Percentiles rank a stretch among this genome's conserved stretches.
Conservation (phyloP, 2,113 vertebrate genomes). For the Octodon degus region DNA sequence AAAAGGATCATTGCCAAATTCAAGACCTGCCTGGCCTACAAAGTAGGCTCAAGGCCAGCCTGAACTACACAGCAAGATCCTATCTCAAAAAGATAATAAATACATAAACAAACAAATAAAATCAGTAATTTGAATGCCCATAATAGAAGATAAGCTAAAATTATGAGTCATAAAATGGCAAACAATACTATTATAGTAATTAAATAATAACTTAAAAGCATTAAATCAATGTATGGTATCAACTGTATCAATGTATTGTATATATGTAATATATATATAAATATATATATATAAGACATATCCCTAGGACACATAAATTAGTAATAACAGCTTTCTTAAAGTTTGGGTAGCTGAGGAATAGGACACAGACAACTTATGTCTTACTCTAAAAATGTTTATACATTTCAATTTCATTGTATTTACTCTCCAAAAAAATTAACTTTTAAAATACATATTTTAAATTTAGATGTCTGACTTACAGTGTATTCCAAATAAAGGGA, state of each 20-base stretch:
- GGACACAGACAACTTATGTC: not conserved
- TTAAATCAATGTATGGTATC: constrained; percentile 3
- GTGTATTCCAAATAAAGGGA: constrained; percentile 45
- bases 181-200: constrained; percentile 22
- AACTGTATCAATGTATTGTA: not conserved
- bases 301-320: not conserved
- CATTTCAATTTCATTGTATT: constrained; percentile 28
- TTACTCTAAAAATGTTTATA: constrained; percentile 21
- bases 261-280: not conserved
- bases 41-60: too few species aligned
- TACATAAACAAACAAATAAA: not conserved
- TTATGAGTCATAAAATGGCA: constrained; percentile 9
- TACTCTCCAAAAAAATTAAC: constrained; percentile 16
- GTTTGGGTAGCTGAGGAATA: not conserved
- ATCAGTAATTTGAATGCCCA: not conserved
- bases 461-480: not conserved
- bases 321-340: not conserved
- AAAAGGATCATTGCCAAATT: too few species aligned
- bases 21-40: too few species aligned
- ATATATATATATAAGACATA: not conserved
- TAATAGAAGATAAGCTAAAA: not conserved
- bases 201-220: constrained; percentile 49
- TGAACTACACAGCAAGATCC: too few species aligned
- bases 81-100: too few species aligned
- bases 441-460: constrained; percentile 33